Evolutionary conservation across 2,113 vertebrate species (phyloP).

Genomic region (Callorhinus ursinus): DNA sequence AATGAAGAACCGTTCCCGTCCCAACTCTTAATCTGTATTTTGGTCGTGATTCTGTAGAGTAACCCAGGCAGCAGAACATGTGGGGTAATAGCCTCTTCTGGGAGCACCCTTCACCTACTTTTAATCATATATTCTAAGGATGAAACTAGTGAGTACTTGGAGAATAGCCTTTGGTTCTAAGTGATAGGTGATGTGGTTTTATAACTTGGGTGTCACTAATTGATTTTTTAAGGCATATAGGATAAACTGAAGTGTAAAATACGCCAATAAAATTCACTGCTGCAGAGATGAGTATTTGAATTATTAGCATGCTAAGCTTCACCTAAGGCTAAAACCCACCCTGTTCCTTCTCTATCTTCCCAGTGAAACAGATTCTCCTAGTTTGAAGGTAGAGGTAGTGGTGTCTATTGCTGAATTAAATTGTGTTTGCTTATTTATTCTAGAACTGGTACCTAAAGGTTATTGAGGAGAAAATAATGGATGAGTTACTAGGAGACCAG

Average conservation of each 20-base stretch:
- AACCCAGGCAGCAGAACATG: not conserved
- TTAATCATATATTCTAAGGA: not conserved
- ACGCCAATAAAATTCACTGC: not conserved
- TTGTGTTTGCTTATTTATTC: constrained; percentile 31
- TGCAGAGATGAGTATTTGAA: not conserved
- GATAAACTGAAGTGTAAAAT: not conserved
- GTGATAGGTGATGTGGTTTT: not conserved
- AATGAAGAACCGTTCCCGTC: not conserved
- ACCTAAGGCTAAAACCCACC: not conserved
- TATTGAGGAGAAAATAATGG: not conserved
- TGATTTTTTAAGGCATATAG: constrained; percentile 9
- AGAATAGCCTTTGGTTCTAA: not conserved
- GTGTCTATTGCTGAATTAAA: not conserved
- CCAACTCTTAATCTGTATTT: not conserved
- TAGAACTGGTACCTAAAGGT: not conserved
- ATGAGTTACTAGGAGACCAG: not conserved
- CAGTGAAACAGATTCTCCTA: not conserved
- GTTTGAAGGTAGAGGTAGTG: not conserved
- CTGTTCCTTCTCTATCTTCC: constrained; percentile 18
- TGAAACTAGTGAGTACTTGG: not conserved
- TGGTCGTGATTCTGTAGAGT: not conserved
- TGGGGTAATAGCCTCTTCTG: not conserved
- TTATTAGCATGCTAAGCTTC: not conserved
- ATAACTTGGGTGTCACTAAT: not conserved
- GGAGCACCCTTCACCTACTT: not conserved